Percentiles rank a stretch among this genome's conserved stretches.
Conservation (phyloP, 2,113 vertebrate species). For the Gymnorhina tibicen region DNA sequence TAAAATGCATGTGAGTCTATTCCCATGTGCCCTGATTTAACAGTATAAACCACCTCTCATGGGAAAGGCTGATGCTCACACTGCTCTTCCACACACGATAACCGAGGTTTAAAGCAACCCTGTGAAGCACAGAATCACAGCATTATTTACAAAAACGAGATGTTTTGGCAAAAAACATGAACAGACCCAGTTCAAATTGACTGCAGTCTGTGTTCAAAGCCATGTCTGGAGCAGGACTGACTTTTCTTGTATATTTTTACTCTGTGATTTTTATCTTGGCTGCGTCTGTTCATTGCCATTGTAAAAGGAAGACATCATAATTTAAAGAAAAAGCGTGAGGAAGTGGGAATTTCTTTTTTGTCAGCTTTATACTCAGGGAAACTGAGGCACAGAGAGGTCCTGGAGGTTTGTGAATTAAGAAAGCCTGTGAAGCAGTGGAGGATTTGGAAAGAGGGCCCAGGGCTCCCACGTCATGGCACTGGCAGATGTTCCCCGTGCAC, state of each 20-base stretch:
- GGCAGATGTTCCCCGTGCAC: neutral
- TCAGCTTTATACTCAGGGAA: neutral
- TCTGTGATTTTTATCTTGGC: constrained; percentile 12
- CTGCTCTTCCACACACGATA: neutral
- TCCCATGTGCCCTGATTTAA: neutral
- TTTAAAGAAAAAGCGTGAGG: neutral
- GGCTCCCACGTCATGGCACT: rapidly evolving
- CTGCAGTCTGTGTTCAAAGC: neutral
- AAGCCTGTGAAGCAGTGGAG: neutral
- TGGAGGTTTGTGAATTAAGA: neutral
- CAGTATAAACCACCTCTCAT: neutral
- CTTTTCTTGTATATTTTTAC: constrained; percentile 1
- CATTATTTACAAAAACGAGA: neutral
- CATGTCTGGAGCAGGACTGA: neutral
- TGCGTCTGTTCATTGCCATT: neutral
- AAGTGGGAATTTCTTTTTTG: neutral
- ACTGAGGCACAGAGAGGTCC: neutral
- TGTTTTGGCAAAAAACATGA: neutral
- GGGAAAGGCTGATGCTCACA: neutral
- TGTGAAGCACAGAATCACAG: neutral
- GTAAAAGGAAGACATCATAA: neutral
- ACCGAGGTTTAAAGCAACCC: neutral
- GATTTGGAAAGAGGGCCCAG: neutral
- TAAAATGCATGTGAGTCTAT: neutral
- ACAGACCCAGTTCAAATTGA: neutral